Evolutionary conservation across 2,888 invertebrate genomes (phyloP).

Genomic region (Apocheima hispidaria): DNA sequence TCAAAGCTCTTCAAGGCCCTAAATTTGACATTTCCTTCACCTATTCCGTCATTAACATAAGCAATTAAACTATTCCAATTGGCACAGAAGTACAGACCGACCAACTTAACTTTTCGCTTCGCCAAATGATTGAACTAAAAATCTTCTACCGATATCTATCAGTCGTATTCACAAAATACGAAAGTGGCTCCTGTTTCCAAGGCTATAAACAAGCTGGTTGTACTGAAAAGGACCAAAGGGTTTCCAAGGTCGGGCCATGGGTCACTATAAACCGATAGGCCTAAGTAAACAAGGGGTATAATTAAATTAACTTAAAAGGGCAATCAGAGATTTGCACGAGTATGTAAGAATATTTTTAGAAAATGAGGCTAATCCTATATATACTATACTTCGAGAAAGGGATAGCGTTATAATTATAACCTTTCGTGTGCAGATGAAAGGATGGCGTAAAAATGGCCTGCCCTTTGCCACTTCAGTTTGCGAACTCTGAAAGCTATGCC

Average conservation of each 20-base stretch:
- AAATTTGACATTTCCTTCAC: conserved; percentile 34
- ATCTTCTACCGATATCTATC: neutral
- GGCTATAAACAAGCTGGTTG: neutral
- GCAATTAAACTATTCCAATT: conserved; percentile 44
- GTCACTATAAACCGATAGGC: conserved; percentile 57
- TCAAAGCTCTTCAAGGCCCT: conserved; percentile 20
- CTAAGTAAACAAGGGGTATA: conserved; percentile 63
- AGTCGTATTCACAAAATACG: neutral
- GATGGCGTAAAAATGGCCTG: too few species aligned
- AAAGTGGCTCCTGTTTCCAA: neutral
- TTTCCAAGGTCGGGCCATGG: conserved; percentile 44
- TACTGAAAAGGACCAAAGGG: conserved; percentile 1
- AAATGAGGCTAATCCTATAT: too few species aligned
- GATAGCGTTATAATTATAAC: too few species aligned
- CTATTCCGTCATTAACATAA: conserved; percentile 35
- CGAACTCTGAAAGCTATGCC: too few species aligned
- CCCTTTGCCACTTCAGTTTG: too few species aligned
- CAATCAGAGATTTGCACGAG: conserved; percentile 54
- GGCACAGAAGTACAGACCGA: conserved; percentile 38
- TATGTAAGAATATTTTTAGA: too few species aligned
- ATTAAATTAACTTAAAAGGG: conserved; percentile 59
- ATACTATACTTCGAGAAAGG: too few species aligned
- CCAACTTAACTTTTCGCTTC: neutral
- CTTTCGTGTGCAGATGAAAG: too few species aligned
- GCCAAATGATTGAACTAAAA: neutral